Percentiles rank a stretch among this genome's conserved stretches.
Evolutionary conservation across 2,888 invertebrate species (phyloP).

Genomic region (Polydrusus pterygomalis): DNA sequence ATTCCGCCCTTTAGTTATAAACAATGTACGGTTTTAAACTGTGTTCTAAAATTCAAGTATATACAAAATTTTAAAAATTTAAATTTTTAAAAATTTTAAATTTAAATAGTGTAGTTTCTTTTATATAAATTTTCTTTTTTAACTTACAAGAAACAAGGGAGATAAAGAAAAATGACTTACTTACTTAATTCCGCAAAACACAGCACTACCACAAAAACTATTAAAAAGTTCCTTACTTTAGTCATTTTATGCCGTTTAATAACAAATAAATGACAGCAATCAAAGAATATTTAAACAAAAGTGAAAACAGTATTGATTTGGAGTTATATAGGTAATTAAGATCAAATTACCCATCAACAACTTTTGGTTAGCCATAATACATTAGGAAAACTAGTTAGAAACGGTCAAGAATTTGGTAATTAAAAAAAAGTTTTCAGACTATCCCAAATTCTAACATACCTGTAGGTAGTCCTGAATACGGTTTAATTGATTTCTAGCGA

Average conservation of each 20-base stretch:
- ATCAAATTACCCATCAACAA: neutral
- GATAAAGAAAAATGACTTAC: neutral
- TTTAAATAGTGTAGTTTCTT: no score
- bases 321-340: constrained; percentile 15
- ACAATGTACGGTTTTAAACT: no score
- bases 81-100: no score
- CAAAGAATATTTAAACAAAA: constrained; percentile 11
- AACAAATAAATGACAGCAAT: neutral
- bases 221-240: no score
- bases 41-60: no score
- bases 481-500: no score
- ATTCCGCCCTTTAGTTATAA: no score
- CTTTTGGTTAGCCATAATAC: neutral
- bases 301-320: neutral
- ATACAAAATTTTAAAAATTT: no score
- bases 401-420: constrained; percentile 13
- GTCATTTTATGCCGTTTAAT: neutral
- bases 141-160: neutral
- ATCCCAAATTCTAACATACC: no score
- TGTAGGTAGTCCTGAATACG: no score
- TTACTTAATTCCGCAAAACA: constrained; percentile 18
- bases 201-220: neutral
- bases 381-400: constrained; percentile 19
- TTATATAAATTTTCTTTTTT: neutral
- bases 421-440: neutral